These are phyloP conservation scores for Platysteira castanea DNA, from an alignment of 2,113 vertebrate species.

Conservation along the genomic window DNA sequence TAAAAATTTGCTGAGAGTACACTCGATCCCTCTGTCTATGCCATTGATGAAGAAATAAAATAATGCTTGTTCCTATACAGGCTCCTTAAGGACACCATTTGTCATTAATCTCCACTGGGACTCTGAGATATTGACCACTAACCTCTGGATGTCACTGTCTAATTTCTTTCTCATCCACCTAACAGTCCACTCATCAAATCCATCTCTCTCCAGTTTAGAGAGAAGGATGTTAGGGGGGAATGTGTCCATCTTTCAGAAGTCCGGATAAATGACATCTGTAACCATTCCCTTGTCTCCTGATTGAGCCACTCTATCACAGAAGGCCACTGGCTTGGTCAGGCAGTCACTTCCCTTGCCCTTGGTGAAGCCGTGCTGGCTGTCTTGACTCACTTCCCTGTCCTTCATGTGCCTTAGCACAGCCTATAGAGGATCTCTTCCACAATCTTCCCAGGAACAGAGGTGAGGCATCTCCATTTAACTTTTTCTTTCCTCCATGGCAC, in stretches of 20 bases:
- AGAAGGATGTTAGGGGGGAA: not conserved
- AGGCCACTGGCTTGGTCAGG: not conserved
- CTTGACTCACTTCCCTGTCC: not conserved
- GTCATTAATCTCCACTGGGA: not conserved
- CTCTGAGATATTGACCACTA: not conserved
- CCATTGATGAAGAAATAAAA: not conserved
- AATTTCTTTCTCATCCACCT: fast-evolving
- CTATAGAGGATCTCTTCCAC: not conserved
- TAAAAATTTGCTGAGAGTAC: not conserved
- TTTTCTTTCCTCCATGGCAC: not conserved
- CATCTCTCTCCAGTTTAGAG: not conserved
- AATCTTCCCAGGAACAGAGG: not conserved
- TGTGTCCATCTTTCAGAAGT: not conserved
- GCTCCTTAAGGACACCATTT: not conserved
- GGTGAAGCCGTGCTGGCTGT: not conserved
- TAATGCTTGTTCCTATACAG: not conserved
- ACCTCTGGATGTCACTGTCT: not conserved
- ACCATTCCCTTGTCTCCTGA: not conserved
- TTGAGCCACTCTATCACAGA: no score
- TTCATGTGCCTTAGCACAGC: not conserved
- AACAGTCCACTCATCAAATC: not conserved
- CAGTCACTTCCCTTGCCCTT: not conserved
- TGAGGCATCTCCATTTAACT: not conserved
- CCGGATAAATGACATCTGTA: not conserved
- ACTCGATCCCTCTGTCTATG: not conserved